Percentiles rank a stretch among this genome's conserved stretches.
Conservation (phyloP, 2,113 vertebrate species). For the Otolemur garnettii region DNA sequence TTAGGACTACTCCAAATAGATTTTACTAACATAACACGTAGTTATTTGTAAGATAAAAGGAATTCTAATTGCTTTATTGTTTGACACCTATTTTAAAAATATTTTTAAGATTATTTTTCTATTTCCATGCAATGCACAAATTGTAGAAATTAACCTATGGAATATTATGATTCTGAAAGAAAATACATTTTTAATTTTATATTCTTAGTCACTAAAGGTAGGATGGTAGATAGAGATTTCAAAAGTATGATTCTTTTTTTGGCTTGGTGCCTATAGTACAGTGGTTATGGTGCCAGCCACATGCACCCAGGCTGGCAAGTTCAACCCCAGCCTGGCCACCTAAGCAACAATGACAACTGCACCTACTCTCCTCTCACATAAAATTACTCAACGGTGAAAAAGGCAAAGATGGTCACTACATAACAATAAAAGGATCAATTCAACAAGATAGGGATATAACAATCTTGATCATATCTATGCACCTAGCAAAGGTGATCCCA, state of each 20-base stretch:
- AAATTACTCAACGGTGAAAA: no score
- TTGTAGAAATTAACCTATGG: neutral
- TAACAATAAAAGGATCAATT: no score
- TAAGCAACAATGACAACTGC: no score
- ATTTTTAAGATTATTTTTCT: slow-evolving; percentile 2
- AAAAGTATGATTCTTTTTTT: neutral
- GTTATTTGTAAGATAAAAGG: neutral
- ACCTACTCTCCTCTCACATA: no score
- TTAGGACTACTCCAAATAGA: neutral
- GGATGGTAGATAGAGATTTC: neutral
- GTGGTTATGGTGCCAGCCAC: no score
- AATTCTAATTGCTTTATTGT: neutral
- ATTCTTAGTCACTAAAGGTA: slow-evolving; percentile 21
- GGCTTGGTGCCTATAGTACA: no score
- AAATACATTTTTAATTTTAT: slow-evolving; percentile 31
- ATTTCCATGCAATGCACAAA: neutral
- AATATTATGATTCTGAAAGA: slow-evolving; percentile 47
- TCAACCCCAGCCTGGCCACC: no score
- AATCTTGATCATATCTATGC: no score
- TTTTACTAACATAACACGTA: neutral
- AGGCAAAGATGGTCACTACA: no score
- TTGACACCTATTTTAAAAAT: neutral
- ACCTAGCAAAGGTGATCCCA: no score
- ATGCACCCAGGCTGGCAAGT: no score
- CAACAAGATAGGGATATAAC: no score